These are phyloP conservation scores for Babylonia areolata DNA, from an alignment of 1,140 invertebrate species.

Conservation along the genomic window DNA sequence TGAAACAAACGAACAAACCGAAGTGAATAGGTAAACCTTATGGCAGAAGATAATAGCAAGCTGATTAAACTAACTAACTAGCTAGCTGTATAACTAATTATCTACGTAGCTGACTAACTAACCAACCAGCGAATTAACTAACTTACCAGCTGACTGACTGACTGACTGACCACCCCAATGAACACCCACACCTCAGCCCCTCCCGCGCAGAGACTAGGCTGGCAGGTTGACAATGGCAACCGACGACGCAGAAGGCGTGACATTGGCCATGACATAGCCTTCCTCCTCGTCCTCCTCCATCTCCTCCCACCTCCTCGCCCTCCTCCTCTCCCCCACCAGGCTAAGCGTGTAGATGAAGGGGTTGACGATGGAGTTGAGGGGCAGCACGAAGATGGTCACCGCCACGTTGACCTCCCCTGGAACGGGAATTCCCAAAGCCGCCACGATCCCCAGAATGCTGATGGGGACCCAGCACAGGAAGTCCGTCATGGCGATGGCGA, in stretches of 20 bases:
- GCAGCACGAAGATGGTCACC: conserved; percentile 31
- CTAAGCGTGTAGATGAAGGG: conserved; percentile 1
- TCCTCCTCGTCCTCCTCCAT: neutral
- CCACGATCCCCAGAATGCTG: conserved; percentile 32
- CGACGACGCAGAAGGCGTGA: neutral
- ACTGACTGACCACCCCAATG: no score
- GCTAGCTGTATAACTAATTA: no score
- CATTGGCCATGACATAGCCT: neutral
- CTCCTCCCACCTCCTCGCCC: conserved; percentile 22
- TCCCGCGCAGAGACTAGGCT: neutral
- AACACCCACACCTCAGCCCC: no score
- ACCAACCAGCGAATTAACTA: no score
- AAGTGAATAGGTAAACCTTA: no score
- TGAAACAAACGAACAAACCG: no score
- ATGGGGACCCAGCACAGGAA: conserved; percentile 49
- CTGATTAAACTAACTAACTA: no score
- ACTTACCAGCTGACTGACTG: no score
- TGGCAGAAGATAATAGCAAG: no score
- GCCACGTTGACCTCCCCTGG: conserved; percentile 35
- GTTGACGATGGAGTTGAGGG: conserved; percentile 11
- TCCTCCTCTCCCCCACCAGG: conserved; percentile 3
- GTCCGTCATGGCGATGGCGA: conserved; percentile 39
- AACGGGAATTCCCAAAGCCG: conserved; percentile 30
- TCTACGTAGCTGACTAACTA: no score
- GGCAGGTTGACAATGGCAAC: neutral